Evolutionary conservation across 2,888 invertebrate species (phyloP), one percentile per base, ranked within the genome.

Genomic region (Dryobota labecula): DNA sequence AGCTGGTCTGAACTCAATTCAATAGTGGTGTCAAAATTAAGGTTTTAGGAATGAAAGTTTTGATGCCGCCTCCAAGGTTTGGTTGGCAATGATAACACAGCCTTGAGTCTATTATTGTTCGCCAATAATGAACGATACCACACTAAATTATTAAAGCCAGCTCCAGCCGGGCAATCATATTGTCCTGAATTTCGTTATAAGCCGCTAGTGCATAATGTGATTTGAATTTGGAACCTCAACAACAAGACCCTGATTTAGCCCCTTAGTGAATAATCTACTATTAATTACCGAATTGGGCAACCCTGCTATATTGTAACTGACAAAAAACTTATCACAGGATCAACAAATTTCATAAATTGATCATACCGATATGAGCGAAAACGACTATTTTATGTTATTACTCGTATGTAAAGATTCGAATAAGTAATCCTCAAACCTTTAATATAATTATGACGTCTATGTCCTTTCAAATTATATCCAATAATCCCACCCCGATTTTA

Each of bases 401-500:
- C 27, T 58, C 18, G 18, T 24, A 58, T 43, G 43, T 27, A 4
- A 43, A 8, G 13, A 27, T 60, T 27, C 0, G 20, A 60, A 45
- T 27, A 20, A 60, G 20, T 27, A 1, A 20, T 30, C 2, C 5
- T 30, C 30, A 27, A 58, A 8, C 27, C 15, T 27, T 60, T 27
- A 13, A 20, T 58, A 13, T 27, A 60, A 45, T 15, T 41, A 58
- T 7, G 13, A 43, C 20, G 7, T 20, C 2, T 27, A 27, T 13
- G 20, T n/a, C n/a, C 20, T 18, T 43, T 15, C 5, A 33, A 41
- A 58, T 58, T 33, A 49, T 49, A 15, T 27, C 38, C 18, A 51
- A 20, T 51, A 51, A 43, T 33, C 33, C 11, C 20, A 27, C 45
- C 45, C 64, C 24, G 27, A 79, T 65, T 79, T 73, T 58, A 62